phyloP scores from a whole-genome alignment of 2,113 vertebrate genomes.

The Rattus rattus region DNA sequence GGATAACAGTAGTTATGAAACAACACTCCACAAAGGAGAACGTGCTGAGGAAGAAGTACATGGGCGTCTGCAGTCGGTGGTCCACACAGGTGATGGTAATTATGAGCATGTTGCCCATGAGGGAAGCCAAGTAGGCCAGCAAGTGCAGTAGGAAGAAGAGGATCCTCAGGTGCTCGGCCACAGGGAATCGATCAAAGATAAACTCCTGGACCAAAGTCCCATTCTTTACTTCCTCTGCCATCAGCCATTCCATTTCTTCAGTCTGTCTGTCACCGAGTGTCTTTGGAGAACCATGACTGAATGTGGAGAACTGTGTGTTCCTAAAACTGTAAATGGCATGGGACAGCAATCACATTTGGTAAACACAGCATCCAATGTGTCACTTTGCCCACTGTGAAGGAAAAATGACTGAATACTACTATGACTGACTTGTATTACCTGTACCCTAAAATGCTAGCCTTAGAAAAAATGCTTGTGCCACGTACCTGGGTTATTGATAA shows the following conservation, averaged over 20 bases:
- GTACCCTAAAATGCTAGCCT: background rate
- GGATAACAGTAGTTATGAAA: slow-evolving; percentile 32
- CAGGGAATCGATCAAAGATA: slow-evolving; percentile 35
- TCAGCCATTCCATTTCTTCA: background rate
- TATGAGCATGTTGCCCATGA: slow-evolving; percentile 36
- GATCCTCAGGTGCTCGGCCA: background rate
- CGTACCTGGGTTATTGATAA: background rate
- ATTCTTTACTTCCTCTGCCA: background rate
- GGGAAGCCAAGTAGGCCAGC: slow-evolving; percentile 30
- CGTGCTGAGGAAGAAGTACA: slow-evolving; percentile 64
- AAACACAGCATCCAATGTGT: background rate
- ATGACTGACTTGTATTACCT: background rate
- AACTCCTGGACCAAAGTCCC: slow-evolving; percentile 8
- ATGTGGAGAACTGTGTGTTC: background rate
- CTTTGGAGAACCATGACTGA: background rate
- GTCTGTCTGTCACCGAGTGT: background rate
- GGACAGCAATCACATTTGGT: background rate
- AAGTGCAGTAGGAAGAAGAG: slow-evolving; percentile 39
- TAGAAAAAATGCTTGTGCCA: background rate
- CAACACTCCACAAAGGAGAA: slow-evolving; percentile 62
- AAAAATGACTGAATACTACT: background rate
- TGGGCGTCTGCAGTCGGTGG: slow-evolving; percentile 30
- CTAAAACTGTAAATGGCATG: background rate
- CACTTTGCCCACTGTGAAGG: background rate
- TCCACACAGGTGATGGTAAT: slow-evolving; percentile 16